Conservation (phyloP, 2,113 vertebrate species). For the Trichechus manatus region DNA sequence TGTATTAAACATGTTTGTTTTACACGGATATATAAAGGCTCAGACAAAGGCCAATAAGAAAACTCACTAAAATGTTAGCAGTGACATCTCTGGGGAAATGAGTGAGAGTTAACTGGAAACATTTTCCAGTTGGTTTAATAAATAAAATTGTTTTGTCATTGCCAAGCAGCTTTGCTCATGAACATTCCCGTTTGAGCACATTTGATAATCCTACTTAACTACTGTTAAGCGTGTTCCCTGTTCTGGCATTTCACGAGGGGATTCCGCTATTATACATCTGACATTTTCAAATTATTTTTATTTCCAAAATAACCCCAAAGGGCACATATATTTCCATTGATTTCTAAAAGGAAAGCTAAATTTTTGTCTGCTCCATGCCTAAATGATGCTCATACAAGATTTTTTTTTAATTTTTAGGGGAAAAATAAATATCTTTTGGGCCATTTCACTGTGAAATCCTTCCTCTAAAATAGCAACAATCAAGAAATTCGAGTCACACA, state of each 20-base stretch:
- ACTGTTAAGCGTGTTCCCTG: not conserved
- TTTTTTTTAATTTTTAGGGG: not conserved
- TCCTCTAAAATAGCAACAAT: not conserved
- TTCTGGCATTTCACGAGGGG: not conserved
- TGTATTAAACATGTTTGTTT: not conserved
- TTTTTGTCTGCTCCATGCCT: not conserved
- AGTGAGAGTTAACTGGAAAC: not conserved
- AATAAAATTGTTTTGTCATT: slow-evolving; percentile 1
- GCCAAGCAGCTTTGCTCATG: not conserved
- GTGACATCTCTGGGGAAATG: not conserved
- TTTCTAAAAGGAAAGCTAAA: slow-evolving; percentile 17
- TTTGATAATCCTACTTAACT: not conserved
- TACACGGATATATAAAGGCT: not conserved
- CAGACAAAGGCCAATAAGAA: not conserved
- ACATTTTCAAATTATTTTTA: slow-evolving; percentile 58
- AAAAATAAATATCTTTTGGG: slow-evolving; percentile 38
- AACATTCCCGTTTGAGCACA: not conserved
- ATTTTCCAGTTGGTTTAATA: not conserved
- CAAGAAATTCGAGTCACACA: slow-evolving; percentile 1
- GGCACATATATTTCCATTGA: not conserved
- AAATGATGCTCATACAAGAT: not conserved
- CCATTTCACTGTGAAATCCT: slow-evolving; percentile 9
- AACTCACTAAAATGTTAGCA: not conserved
- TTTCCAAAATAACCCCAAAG: slow-evolving; percentile 50
- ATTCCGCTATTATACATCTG: slow-evolving; percentile 48